Base-by-base conservation (phyloP, 2,888 invertebrate species). In the Cerceris ruficornis region DNA sequence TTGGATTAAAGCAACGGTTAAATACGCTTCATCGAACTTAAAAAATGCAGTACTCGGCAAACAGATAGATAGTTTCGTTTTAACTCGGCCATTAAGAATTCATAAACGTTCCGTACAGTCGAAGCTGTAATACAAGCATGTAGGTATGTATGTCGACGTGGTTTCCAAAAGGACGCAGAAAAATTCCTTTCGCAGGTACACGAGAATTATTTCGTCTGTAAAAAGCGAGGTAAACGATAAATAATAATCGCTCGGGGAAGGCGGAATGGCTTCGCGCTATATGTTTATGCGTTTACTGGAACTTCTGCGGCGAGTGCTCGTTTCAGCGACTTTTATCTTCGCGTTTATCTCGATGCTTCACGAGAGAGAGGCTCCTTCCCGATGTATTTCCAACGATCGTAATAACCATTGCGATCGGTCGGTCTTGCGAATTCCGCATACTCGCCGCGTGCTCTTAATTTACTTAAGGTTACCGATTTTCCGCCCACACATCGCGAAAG, bases 401-500 rank as follows among this genome's bases (percentile, higher is more conserved):
- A 46, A 28, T 28, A 28, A 46, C 8, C 46, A 46, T 46, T 46
- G 8, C 11, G 46, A 46, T 11, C 46, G 46, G 1, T 46, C 46
- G 46, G 5, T 46, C 46, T 46, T 8, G 46, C 8, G 5, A 8
- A 8, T 11, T 11, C 46, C 46, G 9, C 58, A 13, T 39, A 13
- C 58, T 13, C 28, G 28, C 58, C 39, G 28, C 60, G 42, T 43
- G 9, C 15, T 17, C 52, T 62, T 69, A 69, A 69, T 69, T 69
- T 62, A 69, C 54, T 61, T 61, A 69, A 69, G 58, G 64, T 50
- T 49, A 46, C 17, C 57, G 58, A 70, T 70, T 55, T 57, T 39
- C 57, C 70, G 70, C 70, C 70, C 64, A 70, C 70, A 58, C 64
- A 41, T 14, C 58, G 13, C 41, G 62, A 41, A 41, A n/a, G 54